phyloP scores from a whole-genome alignment of 2,888 invertebrate genomes.

The Mesoligia furuncula region DNA sequence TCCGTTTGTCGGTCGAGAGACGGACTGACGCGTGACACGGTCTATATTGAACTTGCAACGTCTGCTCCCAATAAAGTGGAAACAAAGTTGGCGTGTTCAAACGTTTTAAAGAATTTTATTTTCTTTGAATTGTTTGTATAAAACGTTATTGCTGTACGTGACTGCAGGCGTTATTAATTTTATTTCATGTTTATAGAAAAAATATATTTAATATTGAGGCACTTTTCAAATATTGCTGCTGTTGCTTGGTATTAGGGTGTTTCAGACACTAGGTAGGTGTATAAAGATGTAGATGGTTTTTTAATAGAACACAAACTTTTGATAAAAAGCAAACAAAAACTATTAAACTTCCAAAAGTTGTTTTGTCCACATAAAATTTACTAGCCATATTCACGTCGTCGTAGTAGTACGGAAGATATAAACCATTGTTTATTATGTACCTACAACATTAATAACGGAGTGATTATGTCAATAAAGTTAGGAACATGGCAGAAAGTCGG shows the following conservation, averaged over 20 bases:
- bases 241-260: not conserved
- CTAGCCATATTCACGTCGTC: slow-evolving; percentile 41
- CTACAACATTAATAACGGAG: slow-evolving; percentile 47
- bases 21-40: slow-evolving; percentile 73
- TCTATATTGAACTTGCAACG: slow-evolving; percentile 78
- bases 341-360: slow-evolving; percentile 20
- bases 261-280: not conserved
- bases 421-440: slow-evolving; percentile 53
- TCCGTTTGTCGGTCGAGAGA: slow-evolving; percentile 73
- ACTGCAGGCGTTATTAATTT: slow-evolving; percentile 8
- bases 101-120: slow-evolving; percentile 45
- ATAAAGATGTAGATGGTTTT: not conserved
- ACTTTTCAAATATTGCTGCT: no score
- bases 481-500: slow-evolving; percentile 42
- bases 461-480: slow-evolving; percentile 62
- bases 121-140: slow-evolving; percentile 1
- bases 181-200: not conserved
- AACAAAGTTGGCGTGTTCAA: slow-evolving; percentile 50
- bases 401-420: slow-evolving; percentile 57
- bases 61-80: slow-evolving; percentile 60
- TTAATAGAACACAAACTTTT: not conserved
- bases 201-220: not conserved
- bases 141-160: slow-evolving; percentile 39
- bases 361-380: slow-evolving; percentile 39
- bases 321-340: slow-evolving; percentile 9